Percentiles rank a stretch among this genome's conserved stretches.
Conservation (phyloP, 2,113 vertebrate genomes). For the Strigops habroptila region DNA sequence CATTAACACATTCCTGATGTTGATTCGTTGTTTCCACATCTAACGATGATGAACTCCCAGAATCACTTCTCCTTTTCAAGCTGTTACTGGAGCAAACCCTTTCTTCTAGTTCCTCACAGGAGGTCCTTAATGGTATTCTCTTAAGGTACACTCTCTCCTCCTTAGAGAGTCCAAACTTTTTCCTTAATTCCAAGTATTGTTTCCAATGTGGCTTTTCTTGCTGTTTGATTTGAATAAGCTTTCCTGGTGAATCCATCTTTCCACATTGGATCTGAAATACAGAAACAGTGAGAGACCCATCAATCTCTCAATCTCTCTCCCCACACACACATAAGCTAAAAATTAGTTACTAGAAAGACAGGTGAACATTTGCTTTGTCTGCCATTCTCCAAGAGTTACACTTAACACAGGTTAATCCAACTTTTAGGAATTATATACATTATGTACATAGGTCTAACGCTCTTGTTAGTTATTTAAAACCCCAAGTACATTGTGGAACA, state of each 20-base stretch:
- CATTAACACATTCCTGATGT: conserved; percentile 24
- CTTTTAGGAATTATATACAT: background rate
- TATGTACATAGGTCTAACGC: background rate
- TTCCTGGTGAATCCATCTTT: conserved; percentile 47
- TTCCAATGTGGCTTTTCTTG: conserved; percentile 38
- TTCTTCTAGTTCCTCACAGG: background rate
- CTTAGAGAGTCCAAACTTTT: conserved; percentile 70
- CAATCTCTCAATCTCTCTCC: background rate
- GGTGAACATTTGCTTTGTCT: background rate
- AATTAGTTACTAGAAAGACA: background rate
- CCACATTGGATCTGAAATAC: conserved; percentile 70
- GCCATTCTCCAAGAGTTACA: background rate
- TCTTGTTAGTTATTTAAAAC: background rate
- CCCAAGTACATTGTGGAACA: background rate
- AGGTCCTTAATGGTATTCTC: conserved; percentile 49
- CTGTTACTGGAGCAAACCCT: conserved; percentile 10
- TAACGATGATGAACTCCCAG: background rate
- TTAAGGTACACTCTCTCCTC: conserved; percentile 72
- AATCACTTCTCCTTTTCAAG: conserved; percentile 12
- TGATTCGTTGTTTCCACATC: background rate
- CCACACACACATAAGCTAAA: background rate
- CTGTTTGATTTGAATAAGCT: conserved; percentile 8
- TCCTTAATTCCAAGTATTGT: conserved; percentile 69
- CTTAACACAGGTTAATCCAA: background rate
- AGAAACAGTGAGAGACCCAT: conserved; percentile 38